phyloP scores from a whole-genome alignment of 2,888 invertebrate genomes.

The Drosophila differens region DNA sequence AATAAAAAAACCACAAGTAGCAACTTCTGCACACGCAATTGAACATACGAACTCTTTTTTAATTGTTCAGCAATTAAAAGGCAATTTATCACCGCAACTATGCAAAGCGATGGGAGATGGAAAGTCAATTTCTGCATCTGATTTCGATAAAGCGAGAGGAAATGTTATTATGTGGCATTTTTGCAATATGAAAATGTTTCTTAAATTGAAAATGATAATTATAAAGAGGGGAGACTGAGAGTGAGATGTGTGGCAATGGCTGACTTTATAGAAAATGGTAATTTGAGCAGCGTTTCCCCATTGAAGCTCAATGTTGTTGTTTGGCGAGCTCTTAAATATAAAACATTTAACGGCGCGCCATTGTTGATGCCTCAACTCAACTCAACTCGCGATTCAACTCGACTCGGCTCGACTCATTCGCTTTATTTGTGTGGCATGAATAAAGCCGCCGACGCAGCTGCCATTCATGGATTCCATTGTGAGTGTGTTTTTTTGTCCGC shows the following conservation, averaged over 20 bases:
- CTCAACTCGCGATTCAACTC: constrained; percentile 39
- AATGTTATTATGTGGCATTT: constrained; percentile 49
- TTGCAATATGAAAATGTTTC: constrained; percentile 49
- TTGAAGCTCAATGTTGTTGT: constrained; percentile 43
- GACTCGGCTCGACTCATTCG: constrained; percentile 56
- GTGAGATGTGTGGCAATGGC: not conserved
- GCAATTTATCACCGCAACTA: constrained; percentile 29
- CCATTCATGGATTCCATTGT: constrained; percentile 61
- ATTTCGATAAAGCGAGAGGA: constrained; percentile 27
- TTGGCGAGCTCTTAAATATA: constrained; percentile 73
- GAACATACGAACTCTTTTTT: not conserved
- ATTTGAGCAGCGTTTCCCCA: constrained; percentile 10
- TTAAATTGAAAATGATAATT: constrained; percentile 75
- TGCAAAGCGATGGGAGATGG: not conserved
- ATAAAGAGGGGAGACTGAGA: constrained; percentile 38
- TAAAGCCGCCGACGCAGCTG: constrained; percentile 42
- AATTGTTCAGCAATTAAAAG: constrained; percentile 47
- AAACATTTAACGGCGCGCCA: constrained; percentile 72
- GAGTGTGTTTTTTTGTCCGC: constrained; percentile 35
- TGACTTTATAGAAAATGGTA: constrained; percentile 44
- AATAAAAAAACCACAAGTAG: not conserved
- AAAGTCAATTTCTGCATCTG: constrained; percentile 57
- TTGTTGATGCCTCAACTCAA: constrained; percentile 63
- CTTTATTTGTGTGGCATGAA: constrained; percentile 73
- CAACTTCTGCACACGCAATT: constrained; percentile 1